A percentile compares a stretch with the other conserved stretches of the same genome.
Conservation (phyloP, 2,888 invertebrate species). For the Chaetogeoica ovagalla region DNA sequence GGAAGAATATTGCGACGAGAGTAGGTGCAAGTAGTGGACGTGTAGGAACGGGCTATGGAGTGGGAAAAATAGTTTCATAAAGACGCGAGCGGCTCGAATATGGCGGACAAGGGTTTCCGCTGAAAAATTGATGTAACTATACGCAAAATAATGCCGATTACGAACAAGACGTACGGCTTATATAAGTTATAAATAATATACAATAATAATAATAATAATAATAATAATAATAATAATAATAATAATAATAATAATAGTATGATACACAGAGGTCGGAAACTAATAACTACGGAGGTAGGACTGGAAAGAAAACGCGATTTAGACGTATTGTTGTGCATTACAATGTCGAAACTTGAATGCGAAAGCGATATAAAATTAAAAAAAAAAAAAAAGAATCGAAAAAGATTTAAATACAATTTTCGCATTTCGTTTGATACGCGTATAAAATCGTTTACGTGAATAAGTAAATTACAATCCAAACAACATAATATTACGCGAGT, state of each 20-base stretch:
- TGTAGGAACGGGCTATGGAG: background rate
- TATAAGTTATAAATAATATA: slow-evolving; percentile 4
- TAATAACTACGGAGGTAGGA: slow-evolving; percentile 1
- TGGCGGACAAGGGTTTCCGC: background rate
- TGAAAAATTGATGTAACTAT: slow-evolving; percentile 14
- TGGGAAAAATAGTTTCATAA: slow-evolving; percentile 13
- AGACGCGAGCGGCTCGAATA: slow-evolving; percentile 16
- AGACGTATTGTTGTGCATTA: background rate
- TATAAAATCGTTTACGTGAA: slow-evolving; percentile 11
- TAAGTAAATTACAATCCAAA: background rate
- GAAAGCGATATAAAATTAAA: no score
- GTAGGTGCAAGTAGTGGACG: slow-evolving; percentile 2
- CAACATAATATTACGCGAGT: no score
- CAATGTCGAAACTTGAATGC: slow-evolving; percentile 22
- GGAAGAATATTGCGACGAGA: slow-evolving; percentile 23
- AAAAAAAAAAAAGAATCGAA: background rate
- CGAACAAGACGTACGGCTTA: slow-evolving; percentile 9
- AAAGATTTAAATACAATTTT: slow-evolving; percentile 10
- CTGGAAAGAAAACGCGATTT: slow-evolving; percentile 5
- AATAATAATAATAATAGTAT: no score
- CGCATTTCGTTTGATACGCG: background rate
- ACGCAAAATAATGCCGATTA: slow-evolving; percentile 21
- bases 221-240: no score
- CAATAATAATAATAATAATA: no score
- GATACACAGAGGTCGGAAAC: slow-evolving; percentile 7